Conservation (phyloP, 23 tunicate genomes). For the Aplidium turbinatum region DNA sequence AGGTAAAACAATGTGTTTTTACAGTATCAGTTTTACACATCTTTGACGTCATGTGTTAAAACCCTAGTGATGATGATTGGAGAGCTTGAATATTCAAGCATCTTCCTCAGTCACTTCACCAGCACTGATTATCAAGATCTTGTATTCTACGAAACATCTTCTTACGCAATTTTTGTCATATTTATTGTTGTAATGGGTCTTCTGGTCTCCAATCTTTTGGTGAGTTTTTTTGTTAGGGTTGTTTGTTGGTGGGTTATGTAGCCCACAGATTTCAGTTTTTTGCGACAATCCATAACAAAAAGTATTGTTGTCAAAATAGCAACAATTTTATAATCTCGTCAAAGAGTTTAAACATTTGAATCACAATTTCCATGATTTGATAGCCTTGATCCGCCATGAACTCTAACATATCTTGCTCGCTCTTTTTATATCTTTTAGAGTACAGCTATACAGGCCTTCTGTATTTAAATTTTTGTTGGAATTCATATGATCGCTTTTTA, state of each 20-base stretch:
- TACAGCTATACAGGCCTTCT: too few relatives aligned
- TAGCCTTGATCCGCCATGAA: too few relatives aligned
- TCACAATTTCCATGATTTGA: too few relatives aligned
- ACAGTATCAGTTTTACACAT: constrained; percentile 53
- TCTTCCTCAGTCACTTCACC: constrained; percentile 47
- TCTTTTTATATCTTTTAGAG: too few relatives aligned
- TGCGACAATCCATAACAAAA: too few relatives aligned
- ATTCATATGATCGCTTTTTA: too few relatives aligned
- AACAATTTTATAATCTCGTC: too few relatives aligned
- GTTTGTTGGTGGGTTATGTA: background rate
- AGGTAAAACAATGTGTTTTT: background rate
- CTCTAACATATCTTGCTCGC: too few relatives aligned
- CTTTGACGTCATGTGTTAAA: constrained; percentile 35
- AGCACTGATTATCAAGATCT: constrained; percentile 42
- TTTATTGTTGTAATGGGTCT: constrained; percentile 55
- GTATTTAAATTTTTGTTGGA: too few relatives aligned
- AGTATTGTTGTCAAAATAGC: too few relatives aligned
- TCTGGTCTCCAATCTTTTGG: constrained; percentile 51
- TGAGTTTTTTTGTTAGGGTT: constrained; percentile 19
- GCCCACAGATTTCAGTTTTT: background rate
- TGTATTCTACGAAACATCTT: constrained; percentile 11
- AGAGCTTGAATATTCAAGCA: constrained; percentile 55
- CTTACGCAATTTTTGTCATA: constrained; percentile 36
- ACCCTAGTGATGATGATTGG: constrained; percentile 85
- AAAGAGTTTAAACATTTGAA: too few relatives aligned